Base-by-base conservation (phyloP, 1,140 invertebrate genomes). In the Nasonia vitripennis region DNA sequence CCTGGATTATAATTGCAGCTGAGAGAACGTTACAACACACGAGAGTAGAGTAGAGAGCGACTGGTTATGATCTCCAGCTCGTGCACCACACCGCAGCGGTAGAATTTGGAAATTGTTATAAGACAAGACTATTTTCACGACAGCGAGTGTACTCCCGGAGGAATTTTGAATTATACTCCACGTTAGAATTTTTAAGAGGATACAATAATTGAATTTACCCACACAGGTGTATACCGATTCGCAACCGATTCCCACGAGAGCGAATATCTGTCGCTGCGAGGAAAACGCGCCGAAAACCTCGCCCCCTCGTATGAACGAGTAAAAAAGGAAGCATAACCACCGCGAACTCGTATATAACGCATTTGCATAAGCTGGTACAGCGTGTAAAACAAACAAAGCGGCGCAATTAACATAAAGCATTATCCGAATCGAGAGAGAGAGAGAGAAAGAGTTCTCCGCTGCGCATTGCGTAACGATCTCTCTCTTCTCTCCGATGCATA, bases 361-460 rank as follows among this genome's bases (percentile, higher is more conserved):
- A 70, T 78, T 78, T 62, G 77, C 77, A 78, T 78, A 62, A 78
- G 48, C 48, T 7, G 41, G 41, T 45, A 9, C 9, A 20, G 23
- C 3, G 51, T 20, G 12, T 78, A 51, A 78, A 55, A 62, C 48
- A 62, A 62, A 78, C 77, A 78, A 78, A 68, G 78, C 62, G 48
- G 27, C 4, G 27, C 55, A 14, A 71, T 71, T 81, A 81, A 73
- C 67, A 81, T 71, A 73, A 71, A 34, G 23, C 55, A 62, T 62
- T 73, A 81, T 71, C 79, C n/a, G 17, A 81, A 51, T 71, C n/a
- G 27, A 75, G 81, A 82, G 51, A 82, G 74, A 82, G 41, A 74
- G 71, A 1, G 34, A 34, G 34, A 37, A 4, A 37, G 0, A 37
- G 34, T 0, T 3, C 34, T 37, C 3, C 34, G 34, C 34, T 37